phyloP scores from a whole-genome alignment of 2,797 vertebrate species.

The Amphiprion clarkii region DNA sequence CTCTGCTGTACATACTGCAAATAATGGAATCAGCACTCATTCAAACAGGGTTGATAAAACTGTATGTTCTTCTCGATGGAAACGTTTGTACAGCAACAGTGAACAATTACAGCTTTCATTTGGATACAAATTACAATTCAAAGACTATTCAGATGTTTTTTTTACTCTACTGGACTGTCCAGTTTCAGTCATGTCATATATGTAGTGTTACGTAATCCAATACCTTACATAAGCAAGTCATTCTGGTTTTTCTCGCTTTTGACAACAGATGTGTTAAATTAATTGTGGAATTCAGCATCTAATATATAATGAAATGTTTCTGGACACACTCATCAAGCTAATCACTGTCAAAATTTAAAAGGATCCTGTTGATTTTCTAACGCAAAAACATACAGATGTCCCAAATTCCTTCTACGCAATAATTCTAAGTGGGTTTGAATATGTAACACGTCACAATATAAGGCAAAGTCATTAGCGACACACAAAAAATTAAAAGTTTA shows the following conservation, averaged over 20 bases:
- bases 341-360: neutral
- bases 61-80: neutral
- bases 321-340: neutral
- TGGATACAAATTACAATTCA: neutral
- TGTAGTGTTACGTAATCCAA: neutral
- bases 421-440: too few relatives aligned
- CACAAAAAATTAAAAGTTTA: too few relatives aligned
- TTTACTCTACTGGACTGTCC: too few relatives aligned
- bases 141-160: too few relatives aligned
- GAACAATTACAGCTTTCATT: neutral
- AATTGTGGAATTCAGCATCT: neutral
- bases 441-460: too few relatives aligned
- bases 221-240: neutral
- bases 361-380: too few relatives aligned
- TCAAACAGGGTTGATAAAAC: neutral
- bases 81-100: neutral
- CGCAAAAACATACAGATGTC: too few relatives aligned
- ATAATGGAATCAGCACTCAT: neutral
- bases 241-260: neutral
- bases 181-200: slow-evolving; percentile 1
- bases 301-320: neutral
- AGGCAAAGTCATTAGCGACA: too few relatives aligned
- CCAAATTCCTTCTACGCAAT: too few relatives aligned
- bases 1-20: neutral
- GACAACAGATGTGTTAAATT: neutral